These are phyloP conservation scores for Periophthalmodon schlosseri DNA, from an alignment of 2,113 vertebrate genomes.

Conservation along the genomic window DNA sequence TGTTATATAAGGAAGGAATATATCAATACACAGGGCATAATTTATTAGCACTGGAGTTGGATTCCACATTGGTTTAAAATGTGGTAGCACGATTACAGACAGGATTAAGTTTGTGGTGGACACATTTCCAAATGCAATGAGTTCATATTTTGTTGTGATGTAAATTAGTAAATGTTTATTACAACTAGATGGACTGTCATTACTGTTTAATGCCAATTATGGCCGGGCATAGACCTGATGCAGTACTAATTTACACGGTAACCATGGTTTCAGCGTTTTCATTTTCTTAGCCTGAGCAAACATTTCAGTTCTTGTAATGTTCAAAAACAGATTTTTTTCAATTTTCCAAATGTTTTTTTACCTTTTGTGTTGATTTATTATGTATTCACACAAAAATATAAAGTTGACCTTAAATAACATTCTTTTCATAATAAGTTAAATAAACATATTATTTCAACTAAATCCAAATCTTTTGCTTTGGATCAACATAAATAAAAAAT, in stretches of 20 bases:
- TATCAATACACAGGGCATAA: slow-evolving; percentile 73
- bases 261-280: not conserved
- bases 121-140: not conserved
- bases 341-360: no score
- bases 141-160: not conserved
- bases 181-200: not conserved
- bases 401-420: no score
- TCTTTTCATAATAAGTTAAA: no score
- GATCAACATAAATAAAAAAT: not conserved
- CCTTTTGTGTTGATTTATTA: no score
- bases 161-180: not conserved
- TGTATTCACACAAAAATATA: no score
- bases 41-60: slow-evolving; percentile 55
- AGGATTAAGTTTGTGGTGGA: not conserved
- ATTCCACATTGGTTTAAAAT: slow-evolving; percentile 26
- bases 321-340: not conserved
- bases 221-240: not conserved
- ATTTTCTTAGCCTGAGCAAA: not conserved
- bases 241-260: not conserved
- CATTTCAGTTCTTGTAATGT: not conserved
- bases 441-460: no score
- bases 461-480: not conserved
- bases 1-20: slow-evolving; percentile 73
- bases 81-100: slow-evolving; percentile 13
- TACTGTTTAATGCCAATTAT: not conserved